Percentiles rank a stretch among this genome's conserved stretches.
Conservation (phyloP, 2,888 invertebrate species). For the Acrobasis consociella region DNA sequence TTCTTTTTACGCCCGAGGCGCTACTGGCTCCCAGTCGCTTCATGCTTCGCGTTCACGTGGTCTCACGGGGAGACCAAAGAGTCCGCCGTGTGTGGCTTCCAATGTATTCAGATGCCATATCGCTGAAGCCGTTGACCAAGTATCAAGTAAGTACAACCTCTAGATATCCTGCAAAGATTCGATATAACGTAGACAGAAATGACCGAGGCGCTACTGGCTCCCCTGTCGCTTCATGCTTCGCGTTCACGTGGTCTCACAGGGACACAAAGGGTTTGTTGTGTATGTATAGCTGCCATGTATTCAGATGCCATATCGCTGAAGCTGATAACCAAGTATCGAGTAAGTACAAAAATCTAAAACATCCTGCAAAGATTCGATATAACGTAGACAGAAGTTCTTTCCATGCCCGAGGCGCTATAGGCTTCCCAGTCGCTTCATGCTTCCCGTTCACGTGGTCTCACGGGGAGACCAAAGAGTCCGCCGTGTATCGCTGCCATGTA, state of each 20-base stretch:
- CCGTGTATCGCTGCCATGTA: slow-evolving; percentile 98
- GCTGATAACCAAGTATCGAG: slow-evolving; percentile 92
- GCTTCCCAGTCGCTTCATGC: slow-evolving; percentile 93
- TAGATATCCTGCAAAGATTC: too few relatives aligned
- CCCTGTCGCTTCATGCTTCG: slow-evolving; percentile 96
- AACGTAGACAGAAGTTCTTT: slow-evolving; percentile 94
- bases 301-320: slow-evolving; percentile 96
- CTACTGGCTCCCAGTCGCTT: slow-evolving; percentile 90
- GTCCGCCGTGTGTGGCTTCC: slow-evolving; percentile 96
- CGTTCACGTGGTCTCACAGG: slow-evolving; percentile 98
- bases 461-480: slow-evolving; percentile 93
- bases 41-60: slow-evolving; percentile 99
- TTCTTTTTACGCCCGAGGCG: too few relatives aligned
- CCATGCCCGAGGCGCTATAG: slow-evolving; percentile 94
- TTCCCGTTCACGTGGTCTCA: slow-evolving; percentile 99
- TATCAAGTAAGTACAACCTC: slow-evolving; percentile 82
- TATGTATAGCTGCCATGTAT: slow-evolving; percentile 99
- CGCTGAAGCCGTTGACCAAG: slow-evolving; percentile 93
- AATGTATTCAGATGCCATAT: slow-evolving; percentile 98
- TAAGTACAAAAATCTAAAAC: slow-evolving; percentile 60
- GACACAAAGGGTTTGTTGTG: slow-evolving; percentile 92
- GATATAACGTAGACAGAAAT: slow-evolving; percentile 95
- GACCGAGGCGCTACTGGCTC: slow-evolving; percentile 93
- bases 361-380: too few relatives aligned
- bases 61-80: slow-evolving; percentile 95